Evolutionary conservation across 92 coral and sea anemone species (phyloP).

Genomic region (Nematostella vectensis): DNA sequence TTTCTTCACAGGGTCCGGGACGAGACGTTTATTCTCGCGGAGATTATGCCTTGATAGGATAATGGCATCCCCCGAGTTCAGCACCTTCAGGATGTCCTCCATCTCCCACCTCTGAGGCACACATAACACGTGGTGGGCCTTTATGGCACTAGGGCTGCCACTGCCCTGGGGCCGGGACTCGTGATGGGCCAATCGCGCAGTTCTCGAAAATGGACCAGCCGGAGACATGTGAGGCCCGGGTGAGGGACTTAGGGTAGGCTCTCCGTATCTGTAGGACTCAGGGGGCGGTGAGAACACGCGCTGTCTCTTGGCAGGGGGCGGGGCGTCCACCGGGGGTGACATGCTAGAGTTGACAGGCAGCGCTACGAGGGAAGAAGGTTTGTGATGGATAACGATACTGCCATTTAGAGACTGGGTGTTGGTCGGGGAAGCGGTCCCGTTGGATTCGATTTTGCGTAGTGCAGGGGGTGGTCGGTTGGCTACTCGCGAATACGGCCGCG

Average conservation of each 20-base stretch:
- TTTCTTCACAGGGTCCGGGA: slow-evolving; percentile 1
- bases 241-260: not conserved
- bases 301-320: not conserved
- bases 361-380: not conserved
- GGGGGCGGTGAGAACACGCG: not conserved
- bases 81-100: slow-evolving; percentile 50
- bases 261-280: not conserved
- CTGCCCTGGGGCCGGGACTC: slow-evolving; percentile 8
- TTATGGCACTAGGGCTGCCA: slow-evolving; percentile 19
- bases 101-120: slow-evolving; percentile 66
- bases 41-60: slow-evolving; percentile 42
- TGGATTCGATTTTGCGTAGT: not conserved
- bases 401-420: not conserved
- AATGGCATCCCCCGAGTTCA: slow-evolving; percentile 67
- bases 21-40: not conserved
- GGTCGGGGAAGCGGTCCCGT: not conserved
- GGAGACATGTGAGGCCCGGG: not conserved
- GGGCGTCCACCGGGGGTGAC: not conserved
- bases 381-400: not conserved
- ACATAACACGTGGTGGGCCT: slow-evolving; percentile 62
- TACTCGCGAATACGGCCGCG: slow-evolving; percentile 1
- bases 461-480: not conserved
- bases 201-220: slow-evolving; percentile 4
- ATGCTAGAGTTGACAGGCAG: not conserved
- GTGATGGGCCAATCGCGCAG: not conserved